These are phyloP conservation scores for Lepisosteus osseus DNA, from an alignment of 2,113 vertebrate genomes.

Conservation along the genomic window DNA sequence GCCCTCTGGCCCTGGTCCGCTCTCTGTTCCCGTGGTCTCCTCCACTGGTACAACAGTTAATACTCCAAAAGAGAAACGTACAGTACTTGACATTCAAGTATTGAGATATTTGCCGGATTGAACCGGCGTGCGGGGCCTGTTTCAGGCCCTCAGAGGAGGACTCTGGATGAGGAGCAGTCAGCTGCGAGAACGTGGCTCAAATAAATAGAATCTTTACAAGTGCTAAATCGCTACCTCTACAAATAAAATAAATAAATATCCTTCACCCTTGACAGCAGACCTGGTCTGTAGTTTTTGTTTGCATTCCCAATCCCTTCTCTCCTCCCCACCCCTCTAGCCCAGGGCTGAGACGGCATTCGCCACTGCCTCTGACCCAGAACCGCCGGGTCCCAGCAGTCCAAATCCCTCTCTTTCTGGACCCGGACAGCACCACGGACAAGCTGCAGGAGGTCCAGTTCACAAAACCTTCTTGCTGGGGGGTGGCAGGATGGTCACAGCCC, in stretches of 20 bases:
- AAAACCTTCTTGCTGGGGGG: too few species aligned
- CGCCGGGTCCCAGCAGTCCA: too few species aligned
- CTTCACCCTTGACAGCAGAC: background rate
- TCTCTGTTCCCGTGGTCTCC: too few species aligned
- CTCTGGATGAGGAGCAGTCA: background rate
- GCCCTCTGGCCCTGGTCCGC: conserved; percentile 18
- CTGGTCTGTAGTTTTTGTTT: background rate
- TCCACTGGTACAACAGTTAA: conserved; percentile 27
- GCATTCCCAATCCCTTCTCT: background rate
- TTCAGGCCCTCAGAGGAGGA: conserved; percentile 22
- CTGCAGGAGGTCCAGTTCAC: too few species aligned
- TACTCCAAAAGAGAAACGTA: conserved; percentile 25
- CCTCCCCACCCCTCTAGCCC: background rate
- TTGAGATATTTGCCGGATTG: conserved; percentile 3
- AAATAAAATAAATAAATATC: background rate
- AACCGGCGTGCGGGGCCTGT: conserved; percentile 7
- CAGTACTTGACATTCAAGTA: conserved; percentile 41
- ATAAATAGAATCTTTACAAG: too few species aligned
- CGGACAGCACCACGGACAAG: too few species aligned
- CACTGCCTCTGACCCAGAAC: too few species aligned
- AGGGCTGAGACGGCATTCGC: too few species aligned
- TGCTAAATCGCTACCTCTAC: background rate
- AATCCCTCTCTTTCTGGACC: too few species aligned
- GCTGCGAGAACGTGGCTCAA: background rate
- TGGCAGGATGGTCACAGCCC: too few species aligned